A percentile compares a stretch with the other conserved stretches of the same genome.
phyloP scores from a whole-genome alignment of 2,888 invertebrate species.

The Eubasilissa splendida region DNA sequence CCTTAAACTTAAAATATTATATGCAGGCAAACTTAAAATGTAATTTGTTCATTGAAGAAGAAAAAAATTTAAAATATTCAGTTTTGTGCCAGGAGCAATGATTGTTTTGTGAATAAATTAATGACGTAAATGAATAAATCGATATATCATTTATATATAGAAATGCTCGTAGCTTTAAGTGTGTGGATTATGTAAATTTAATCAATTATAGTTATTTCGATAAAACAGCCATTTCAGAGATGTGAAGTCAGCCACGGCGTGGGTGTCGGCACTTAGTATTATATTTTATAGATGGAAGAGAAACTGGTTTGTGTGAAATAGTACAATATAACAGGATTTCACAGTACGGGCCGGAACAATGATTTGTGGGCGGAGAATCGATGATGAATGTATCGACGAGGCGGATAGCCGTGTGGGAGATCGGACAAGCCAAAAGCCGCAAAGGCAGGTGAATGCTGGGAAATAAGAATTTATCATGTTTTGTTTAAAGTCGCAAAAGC shows the following conservation, averaged over 20 bases:
- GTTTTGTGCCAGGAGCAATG: too few species aligned
- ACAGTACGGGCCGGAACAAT: conserved; percentile 18
- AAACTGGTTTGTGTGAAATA: conserved; percentile 25
- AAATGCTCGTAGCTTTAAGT: too few species aligned
- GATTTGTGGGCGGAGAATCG: conserved; percentile 11
- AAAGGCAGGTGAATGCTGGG: conserved; percentile 19
- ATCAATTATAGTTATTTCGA: too few species aligned
- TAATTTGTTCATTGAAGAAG: too few species aligned
- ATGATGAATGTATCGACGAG: conserved; percentile 8
- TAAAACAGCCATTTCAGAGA: too few species aligned
- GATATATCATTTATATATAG: too few species aligned
- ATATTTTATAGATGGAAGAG: not conserved
- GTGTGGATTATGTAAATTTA: too few species aligned
- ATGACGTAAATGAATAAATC: too few species aligned
- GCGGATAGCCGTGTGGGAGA: not conserved
- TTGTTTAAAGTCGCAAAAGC: not conserved
- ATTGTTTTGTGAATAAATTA: too few species aligned
- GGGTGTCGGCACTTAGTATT: not conserved
- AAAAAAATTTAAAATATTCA: too few species aligned
- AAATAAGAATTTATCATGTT: conserved; percentile 5
- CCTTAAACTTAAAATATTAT: too few species aligned
- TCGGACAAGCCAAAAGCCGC: not conserved
- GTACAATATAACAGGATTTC: conserved; percentile 32
- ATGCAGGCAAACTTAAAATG: too few species aligned
- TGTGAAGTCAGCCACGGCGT: not conserved